Conservation (phyloP, 2,797 vertebrate genomes). For the Antrozous pallidus region DNA sequence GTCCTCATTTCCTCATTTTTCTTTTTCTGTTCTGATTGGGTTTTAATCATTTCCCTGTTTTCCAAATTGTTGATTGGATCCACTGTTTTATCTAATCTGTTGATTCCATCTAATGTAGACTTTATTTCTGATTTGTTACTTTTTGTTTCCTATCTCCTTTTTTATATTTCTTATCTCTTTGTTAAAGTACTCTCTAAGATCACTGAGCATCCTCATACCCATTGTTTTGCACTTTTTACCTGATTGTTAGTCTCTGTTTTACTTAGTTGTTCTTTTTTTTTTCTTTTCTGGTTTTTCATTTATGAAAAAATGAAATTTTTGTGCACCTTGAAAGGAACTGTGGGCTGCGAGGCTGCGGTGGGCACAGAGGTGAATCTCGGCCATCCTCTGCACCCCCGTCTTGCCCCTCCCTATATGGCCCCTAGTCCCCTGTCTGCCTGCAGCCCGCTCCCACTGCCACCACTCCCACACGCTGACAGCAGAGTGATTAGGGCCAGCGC, state of each 20-base stretch:
- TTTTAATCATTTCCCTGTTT: background rate
- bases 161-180: background rate
- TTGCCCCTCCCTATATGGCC: too few relatives aligned
- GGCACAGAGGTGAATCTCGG: too few relatives aligned
- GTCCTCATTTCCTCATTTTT: background rate
- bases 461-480: too few relatives aligned
- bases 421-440: too few relatives aligned
- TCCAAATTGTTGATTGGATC: background rate
- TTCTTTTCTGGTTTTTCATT: background rate
- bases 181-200: background rate
- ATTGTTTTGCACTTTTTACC: background rate
- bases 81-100: background rate
- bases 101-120: background rate
- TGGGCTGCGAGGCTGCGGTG: too few relatives aligned
- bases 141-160: background rate
- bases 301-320: too few relatives aligned
- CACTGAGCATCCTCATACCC: background rate
- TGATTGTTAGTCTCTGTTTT: background rate
- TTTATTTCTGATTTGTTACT: background rate
- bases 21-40: background rate
- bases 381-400: too few relatives aligned
- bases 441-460: too few relatives aligned
- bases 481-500: too few relatives aligned
- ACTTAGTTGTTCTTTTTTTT: background rate
- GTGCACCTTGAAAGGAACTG: too few relatives aligned